A percentile compares a stretch with the other conserved stretches of the same genome.
phyloP scores from a whole-genome alignment of 53 echinoderm and acorn worm species.

The Mesocentrotus franciscanus region DNA sequence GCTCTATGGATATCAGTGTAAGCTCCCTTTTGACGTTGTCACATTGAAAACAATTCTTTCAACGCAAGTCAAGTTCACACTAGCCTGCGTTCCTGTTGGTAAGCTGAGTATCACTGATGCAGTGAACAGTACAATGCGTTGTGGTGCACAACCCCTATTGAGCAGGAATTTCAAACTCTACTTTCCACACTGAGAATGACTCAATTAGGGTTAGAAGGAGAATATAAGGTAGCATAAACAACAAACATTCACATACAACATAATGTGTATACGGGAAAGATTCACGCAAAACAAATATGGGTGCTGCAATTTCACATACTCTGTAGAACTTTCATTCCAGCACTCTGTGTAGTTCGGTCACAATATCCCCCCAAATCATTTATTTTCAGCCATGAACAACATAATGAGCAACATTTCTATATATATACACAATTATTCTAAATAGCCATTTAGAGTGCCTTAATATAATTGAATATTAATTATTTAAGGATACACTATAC shows the following conservation, averaged over 20 bases:
- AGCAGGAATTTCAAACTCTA: background rate
- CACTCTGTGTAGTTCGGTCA: background rate
- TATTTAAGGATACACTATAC: background rate
- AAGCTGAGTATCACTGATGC: background rate
- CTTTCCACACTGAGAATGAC: background rate
- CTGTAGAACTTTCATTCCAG: background rate
- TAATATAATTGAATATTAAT: slow-evolving; percentile 6
- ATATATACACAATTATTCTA: slow-evolving; percentile 14
- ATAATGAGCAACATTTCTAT: background rate
- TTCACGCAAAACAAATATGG: background rate
- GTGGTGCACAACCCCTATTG: background rate
- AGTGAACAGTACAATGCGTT: background rate
- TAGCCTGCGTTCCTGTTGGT: background rate
- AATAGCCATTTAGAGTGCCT: slow-evolving; percentile 7
- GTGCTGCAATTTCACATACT: background rate
- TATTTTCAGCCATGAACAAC: slow-evolving; percentile 17
- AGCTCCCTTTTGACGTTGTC: background rate
- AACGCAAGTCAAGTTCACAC: background rate
- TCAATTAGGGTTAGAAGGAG: background rate
- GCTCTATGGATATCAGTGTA: background rate
- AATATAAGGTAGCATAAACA: slow-evolving; percentile 11
- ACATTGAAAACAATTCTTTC: background rate
- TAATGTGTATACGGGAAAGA: background rate
- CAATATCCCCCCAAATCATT: slow-evolving; percentile 1
- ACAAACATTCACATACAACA: background rate